These are phyloP conservation scores for Pristiophorus japonicus DNA, from an alignment of 2,113 vertebrate genomes.

Conservation along the genomic window DNA sequence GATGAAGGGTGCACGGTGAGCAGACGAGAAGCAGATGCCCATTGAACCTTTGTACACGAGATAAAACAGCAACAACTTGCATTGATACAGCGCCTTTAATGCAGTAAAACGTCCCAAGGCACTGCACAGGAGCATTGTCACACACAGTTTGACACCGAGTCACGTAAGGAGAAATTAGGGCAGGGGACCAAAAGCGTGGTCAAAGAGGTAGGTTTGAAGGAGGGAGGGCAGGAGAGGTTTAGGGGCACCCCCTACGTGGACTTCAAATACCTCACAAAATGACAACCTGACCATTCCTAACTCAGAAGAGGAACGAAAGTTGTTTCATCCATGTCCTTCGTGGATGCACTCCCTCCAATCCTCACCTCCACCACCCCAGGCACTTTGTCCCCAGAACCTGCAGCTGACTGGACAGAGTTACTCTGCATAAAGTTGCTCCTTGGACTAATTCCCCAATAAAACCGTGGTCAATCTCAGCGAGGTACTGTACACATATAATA, in stretches of 20 bases:
- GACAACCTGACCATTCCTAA: background rate
- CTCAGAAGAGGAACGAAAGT: background rate
- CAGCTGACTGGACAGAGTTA: background rate
- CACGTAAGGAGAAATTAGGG: no score
- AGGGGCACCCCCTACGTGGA: background rate
- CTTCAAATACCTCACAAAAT: background rate
- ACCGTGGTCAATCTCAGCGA: slow-evolving; percentile 42
- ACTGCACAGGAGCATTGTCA: no score
- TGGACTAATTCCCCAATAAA: background rate
- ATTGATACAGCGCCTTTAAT: background rate
- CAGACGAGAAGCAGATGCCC: background rate
- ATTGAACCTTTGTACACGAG: background rate
- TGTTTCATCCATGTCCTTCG: background rate
- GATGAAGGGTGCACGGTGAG: no score
- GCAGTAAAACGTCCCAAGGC: no score
- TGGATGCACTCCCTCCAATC: background rate
- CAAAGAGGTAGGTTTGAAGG: background rate
- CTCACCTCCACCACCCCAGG: background rate
- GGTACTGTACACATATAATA: slow-evolving; percentile 55
- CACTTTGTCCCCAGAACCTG: background rate
- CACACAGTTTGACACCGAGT: no score
- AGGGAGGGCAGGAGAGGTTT: background rate
- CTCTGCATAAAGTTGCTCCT: background rate
- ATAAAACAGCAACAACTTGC: background rate
- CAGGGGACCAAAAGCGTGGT: background rate